Conservation (phyloP, 2,113 vertebrate species). For the Prinia subflava region DNA sequence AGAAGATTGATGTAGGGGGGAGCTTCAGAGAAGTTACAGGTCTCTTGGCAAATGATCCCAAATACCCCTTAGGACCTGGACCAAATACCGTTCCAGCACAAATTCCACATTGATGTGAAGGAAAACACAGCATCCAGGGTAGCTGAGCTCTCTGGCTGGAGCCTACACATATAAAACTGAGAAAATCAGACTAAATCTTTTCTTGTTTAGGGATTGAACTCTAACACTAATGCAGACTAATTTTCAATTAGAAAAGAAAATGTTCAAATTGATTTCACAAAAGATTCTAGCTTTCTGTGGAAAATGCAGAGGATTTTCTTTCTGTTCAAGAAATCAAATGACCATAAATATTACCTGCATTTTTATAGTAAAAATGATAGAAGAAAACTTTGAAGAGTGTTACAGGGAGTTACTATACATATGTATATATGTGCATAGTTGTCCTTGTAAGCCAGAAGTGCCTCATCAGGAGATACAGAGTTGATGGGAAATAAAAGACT, state of each 20-base stretch:
- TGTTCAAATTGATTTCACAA: background rate
- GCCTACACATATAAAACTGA: background rate
- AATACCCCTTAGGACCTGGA: background rate
- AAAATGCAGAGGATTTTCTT: background rate
- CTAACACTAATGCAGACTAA: background rate
- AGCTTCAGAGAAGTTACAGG: background rate
- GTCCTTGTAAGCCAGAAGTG: background rate
- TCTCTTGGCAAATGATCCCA: background rate
- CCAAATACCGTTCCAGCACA: background rate
- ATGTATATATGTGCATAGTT: accelerated
- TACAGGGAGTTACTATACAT: background rate
- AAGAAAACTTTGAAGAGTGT: background rate
- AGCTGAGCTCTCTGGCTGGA: background rate
- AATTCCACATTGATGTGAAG: background rate
- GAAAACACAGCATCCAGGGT: background rate
- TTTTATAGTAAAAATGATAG: background rate
- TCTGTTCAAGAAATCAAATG: background rate
- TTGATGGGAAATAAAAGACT: background rate
- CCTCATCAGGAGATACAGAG: background rate
- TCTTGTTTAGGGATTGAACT: background rate
- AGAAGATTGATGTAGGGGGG: background rate
- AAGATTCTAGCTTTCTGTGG: background rate
- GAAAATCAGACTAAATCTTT: background rate
- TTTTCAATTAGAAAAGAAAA: background rate
- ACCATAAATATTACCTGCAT: background rate